Evolutionary conservation across 53 echinoderm and acorn worm species (phyloP), one percentile per base, ranked within the genome.

Genomic region (Apostichopus leukothele): DNA sequence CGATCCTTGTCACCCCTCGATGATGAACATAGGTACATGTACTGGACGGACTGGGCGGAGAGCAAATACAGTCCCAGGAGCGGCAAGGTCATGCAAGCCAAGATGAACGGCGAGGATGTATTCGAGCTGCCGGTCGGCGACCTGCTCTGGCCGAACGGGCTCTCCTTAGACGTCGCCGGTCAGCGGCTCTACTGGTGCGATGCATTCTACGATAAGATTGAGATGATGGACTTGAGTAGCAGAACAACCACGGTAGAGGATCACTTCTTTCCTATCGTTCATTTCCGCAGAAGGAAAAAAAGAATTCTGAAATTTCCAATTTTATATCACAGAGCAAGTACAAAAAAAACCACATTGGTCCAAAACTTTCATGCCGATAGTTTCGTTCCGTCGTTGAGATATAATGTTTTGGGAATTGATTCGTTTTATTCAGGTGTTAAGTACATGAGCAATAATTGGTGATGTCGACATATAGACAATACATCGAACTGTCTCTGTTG

Each of bases 31-130:
- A 97, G 98, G 52, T 92, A 90, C 88, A 91, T 97, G 92, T 97
- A 95, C 83, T 95, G 94, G 92, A 91, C 91, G 0, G 98, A 97
- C 83, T 97, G 98, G 98, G 93, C 98, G 1, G 95, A 97, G 75
- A 93, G 87, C 60, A 60, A 80, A 4, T 86, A 93, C 23, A 88
- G 83, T 13, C 51, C 26, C 11, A 76, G 89, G 8, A 19, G 25
- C 14, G 95, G 94, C 51, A 94, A 94, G 76, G 95, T 97, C 66
- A 93, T 91, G 83, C 52, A 89, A 0, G 91, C 95, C 20, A 52
- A 87, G 79, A 92, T 97, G 93, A 94, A 97, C 80, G 98, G 98
- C 13, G 76, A 85, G 1, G 88, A 93, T 14, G 74, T 95, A 8
- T 63, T 75, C 13, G 80, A 61, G 14, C 85, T 97, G 12, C 80